Conservation (phyloP, 2,888 invertebrate species). For the Megastigmus dorsalis region DNA sequence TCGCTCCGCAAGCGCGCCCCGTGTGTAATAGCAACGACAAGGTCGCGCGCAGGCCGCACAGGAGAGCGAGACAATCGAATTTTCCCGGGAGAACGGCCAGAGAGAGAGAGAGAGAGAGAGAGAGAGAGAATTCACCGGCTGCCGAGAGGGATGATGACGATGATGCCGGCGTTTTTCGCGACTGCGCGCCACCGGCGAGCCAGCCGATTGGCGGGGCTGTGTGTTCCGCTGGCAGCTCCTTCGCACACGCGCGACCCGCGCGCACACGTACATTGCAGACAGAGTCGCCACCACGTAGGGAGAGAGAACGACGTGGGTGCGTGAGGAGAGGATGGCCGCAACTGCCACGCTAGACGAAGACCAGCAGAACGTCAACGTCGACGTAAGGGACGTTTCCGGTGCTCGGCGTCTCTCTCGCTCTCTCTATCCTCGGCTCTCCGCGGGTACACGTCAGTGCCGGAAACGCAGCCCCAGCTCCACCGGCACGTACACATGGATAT, state of each 20-base stretch:
- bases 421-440: no score
- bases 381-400: not conserved
- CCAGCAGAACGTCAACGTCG: not conserved
- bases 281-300: not conserved
- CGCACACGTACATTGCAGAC: not conserved
- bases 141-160: no score
- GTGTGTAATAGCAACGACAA: not conserved
- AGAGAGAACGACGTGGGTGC: not conserved
- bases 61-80: not conserved
- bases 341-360: not conserved
- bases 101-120: not conserved
- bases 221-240: not conserved
- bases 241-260: not conserved
- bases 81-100: constrained; percentile 5
- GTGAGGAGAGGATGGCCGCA: constrained; percentile 2
- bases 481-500: no score
- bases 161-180: constrained; percentile 51
- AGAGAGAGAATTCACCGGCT: constrained; percentile 14
- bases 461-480: no score
- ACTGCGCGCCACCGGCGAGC: constrained; percentile 46
- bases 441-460: no score
- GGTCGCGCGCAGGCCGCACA: not conserved
- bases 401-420: no score
- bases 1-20: not conserved
- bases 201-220: constrained; percentile 15